These are phyloP conservation scores for Parauchenoglanis punctatus DNA, from an alignment of 2,797 vertebrate genomes.

Conservation along the genomic window DNA sequence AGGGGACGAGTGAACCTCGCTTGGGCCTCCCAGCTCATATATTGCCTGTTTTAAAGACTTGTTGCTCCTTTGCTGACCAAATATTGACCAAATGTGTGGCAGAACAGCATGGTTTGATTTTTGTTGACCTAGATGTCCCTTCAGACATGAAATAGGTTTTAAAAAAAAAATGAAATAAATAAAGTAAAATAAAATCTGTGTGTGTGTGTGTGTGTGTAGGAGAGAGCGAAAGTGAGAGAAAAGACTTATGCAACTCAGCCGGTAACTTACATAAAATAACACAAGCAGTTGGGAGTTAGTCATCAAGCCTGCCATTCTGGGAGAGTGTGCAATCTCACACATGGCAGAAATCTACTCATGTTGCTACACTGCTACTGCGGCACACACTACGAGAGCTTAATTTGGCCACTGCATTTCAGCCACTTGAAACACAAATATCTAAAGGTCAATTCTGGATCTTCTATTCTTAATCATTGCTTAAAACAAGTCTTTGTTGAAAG, in stretches of 20 bases:
- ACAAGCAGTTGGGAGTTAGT: conserved; percentile 56
- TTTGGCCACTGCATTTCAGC: conserved; percentile 25
- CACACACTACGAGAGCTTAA: conserved; percentile 24
- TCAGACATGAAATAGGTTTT: conserved; percentile 28
- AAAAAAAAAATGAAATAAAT: not conserved
- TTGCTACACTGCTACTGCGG: conserved; percentile 35
- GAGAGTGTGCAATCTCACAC: conserved; percentile 48
- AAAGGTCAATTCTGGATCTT: conserved; percentile 32
- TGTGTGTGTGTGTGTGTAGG: conserved; percentile 14
- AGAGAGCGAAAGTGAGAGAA: conserved; percentile 31
- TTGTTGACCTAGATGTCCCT: conserved; percentile 38
- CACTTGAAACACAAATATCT: conserved; percentile 23
- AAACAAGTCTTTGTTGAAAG: not conserved
- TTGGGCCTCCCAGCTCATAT: not conserved
- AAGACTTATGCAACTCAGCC: conserved; percentile 54
- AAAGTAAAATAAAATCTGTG: not conserved
- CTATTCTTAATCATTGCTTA: conserved; percentile 6
- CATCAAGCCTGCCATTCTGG: conserved; percentile 54
- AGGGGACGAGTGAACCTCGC: not conserved
- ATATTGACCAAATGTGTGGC: conserved; percentile 24
- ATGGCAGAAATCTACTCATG: conserved; percentile 43
- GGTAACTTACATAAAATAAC: conserved; percentile 57
- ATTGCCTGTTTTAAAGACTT: not conserved
- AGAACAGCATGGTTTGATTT: conserved; percentile 23
- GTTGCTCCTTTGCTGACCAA: not conserved